Conservation (phyloP, 2,797 vertebrate genomes). For the Chiloscyllium punctatum region DNA sequence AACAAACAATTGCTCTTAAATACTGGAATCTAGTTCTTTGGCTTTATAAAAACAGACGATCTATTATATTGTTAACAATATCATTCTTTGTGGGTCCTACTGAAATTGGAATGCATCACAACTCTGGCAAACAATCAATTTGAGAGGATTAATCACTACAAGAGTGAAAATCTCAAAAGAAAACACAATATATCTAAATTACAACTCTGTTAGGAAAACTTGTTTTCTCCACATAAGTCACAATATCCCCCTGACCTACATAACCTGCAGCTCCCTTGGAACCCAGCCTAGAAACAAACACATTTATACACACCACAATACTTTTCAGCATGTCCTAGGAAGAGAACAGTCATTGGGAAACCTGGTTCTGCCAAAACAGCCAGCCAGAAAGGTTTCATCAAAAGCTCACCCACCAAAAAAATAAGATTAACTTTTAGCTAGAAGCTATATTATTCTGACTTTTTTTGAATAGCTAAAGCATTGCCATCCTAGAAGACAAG, state of each 20-base stretch:
- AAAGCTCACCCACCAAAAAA: neutral
- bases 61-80: neutral
- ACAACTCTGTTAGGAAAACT: neutral
- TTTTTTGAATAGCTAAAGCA: neutral
- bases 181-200: neutral
- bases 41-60: neutral
- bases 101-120: neutral
- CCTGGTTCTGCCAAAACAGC: neutral
- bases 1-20: neutral
- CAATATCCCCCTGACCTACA: slow-evolving; percentile 23
- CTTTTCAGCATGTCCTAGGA: neutral
- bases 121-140: neutral
- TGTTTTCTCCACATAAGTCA: neutral
- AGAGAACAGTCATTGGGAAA: neutral
- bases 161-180: neutral
- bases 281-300: neutral
- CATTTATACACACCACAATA: neutral
- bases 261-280: slow-evolving; percentile 17
- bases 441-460: neutral
- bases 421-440: neutral
- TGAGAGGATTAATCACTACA: neutral
- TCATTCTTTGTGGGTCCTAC: neutral
- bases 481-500: neutral
- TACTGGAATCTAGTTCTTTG: neutral
- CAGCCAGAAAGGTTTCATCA: neutral